Evolutionary conservation across 1,140 invertebrate species (phyloP).

Genomic region (Lerema accius): DNA sequence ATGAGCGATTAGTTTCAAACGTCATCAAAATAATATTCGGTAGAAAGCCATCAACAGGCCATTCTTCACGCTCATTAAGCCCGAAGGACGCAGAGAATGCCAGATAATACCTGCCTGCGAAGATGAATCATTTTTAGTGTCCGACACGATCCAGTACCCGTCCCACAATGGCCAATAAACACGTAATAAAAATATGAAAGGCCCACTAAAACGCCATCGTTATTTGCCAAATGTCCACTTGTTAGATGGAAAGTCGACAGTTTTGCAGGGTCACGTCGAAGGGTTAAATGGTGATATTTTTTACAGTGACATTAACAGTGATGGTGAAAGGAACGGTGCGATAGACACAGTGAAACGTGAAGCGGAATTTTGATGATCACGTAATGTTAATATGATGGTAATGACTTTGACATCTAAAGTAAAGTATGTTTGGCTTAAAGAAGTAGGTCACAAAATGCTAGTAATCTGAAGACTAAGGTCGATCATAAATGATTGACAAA

Average conservation of each 20-base stretch:
- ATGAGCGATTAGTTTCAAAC: slow-evolving; percentile 1
- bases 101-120: slow-evolving; percentile 50
- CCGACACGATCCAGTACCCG: slow-evolving; percentile 51
- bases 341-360: background rate
- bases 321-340: background rate
- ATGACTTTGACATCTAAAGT: no score
- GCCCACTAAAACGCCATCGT: slow-evolving; percentile 73
- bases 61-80: slow-evolving; percentile 59
- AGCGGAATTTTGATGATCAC: background rate
- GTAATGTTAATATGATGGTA: no score
- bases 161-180: slow-evolving; percentile 76
- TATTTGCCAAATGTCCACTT: slow-evolving; percentile 74
- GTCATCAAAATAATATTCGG: slow-evolving; percentile 23
- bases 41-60: slow-evolving; percentile 21
- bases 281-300: slow-evolving; percentile 46
- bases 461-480: no score
- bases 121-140: slow-evolving; percentile 66
- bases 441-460: no score
- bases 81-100: slow-evolving; percentile 42
- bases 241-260: slow-evolving; percentile 68
- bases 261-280: slow-evolving; percentile 44
- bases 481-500: no score
- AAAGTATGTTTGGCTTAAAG: no score
- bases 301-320: slow-evolving; percentile 41
- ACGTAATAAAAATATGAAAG: slow-evolving; percentile 75